Evolutionary conservation across 2,797 vertebrate genomes (phyloP).

Genomic region (Lagodon rhomboides): DNA sequence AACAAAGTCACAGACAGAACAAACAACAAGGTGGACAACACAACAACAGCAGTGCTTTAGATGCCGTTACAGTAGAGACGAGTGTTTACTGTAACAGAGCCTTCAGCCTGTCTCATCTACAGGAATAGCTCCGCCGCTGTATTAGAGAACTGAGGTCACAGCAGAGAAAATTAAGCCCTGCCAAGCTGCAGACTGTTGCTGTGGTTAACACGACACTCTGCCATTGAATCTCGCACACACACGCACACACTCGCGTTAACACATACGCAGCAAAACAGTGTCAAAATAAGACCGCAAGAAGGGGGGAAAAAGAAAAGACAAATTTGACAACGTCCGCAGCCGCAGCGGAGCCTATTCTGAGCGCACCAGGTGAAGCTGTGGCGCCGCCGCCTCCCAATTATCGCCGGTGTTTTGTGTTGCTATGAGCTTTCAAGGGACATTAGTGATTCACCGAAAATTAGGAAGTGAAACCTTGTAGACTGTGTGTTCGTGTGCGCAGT

Average conservation of each 20-base stretch:
- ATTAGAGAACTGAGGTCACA: constrained; percentile 43
- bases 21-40: not conserved
- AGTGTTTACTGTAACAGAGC: not conserved
- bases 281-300: constrained; percentile 62
- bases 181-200: constrained; percentile 27
- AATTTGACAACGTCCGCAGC: constrained; percentile 51
- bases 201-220: constrained; percentile 40
- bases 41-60: not conserved
- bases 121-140: constrained; percentile 31
- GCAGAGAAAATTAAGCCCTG: constrained; percentile 42
- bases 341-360: constrained; percentile 33
- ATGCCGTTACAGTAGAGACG: constrained; percentile 1
- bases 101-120: constrained; percentile 14
- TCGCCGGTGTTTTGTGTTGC: constrained; percentile 21
- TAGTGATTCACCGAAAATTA: constrained; percentile 59
- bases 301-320: constrained; percentile 53
- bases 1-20: not conserved
- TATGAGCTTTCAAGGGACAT: constrained; percentile 59
- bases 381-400: constrained; percentile 40
- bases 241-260: constrained; percentile 13
- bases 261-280: constrained; percentile 4
- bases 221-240: constrained; percentile 21
- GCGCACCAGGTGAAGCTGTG: constrained; percentile 38
- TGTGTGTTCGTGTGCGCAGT: constrained; percentile 57
- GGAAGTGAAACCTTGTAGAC: constrained; percentile 73